These are phyloP conservation scores for Crematogaster levior DNA, from an alignment of 2,888 invertebrate genomes.

Conservation along the genomic window DNA sequence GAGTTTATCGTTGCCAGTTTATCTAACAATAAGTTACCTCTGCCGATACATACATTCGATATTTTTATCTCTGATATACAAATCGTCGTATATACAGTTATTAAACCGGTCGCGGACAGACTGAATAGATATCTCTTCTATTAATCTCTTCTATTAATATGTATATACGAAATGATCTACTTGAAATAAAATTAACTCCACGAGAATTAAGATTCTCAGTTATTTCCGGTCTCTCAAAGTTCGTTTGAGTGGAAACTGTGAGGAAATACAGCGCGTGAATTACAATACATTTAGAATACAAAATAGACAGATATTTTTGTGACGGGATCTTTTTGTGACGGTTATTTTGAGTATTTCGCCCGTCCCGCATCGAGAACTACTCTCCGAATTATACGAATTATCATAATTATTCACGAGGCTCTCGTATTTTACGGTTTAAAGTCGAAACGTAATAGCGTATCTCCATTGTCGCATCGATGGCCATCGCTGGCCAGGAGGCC, in stretches of 20 bases:
- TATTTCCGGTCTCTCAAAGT: neutral
- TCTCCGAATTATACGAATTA: slow-evolving; percentile 28
- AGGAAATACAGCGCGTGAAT: neutral
- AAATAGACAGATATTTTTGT: no score
- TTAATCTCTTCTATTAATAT: neutral
- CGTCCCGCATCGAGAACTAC: slow-evolving; percentile 3
- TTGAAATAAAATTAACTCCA: neutral
- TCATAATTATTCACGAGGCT: slow-evolving; percentile 42
- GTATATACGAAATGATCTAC: neutral
- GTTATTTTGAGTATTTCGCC: slow-evolving; percentile 31
- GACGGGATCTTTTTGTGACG: neutral
- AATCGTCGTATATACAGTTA: neutral
- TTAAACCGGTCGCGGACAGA: neutral
- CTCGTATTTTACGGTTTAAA: slow-evolving; percentile 36
- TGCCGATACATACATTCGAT: neutral
- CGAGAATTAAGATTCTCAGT: neutral
- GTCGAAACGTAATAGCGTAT: slow-evolving; percentile 37
- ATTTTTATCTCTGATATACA: neutral
- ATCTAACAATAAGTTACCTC: neutral
- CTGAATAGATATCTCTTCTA: neutral
- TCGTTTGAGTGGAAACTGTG: neutral
- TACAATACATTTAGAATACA: slow-evolving; percentile 1
- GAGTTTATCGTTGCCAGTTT: neutral
- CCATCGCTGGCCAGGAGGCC: neutral
- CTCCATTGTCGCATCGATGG: slow-evolving; percentile 35